Evolutionary conservation across 2,888 invertebrate genomes (phyloP), one percentile per base, ranked within the genome.

Genomic region (Pinctada fucata): DNA sequence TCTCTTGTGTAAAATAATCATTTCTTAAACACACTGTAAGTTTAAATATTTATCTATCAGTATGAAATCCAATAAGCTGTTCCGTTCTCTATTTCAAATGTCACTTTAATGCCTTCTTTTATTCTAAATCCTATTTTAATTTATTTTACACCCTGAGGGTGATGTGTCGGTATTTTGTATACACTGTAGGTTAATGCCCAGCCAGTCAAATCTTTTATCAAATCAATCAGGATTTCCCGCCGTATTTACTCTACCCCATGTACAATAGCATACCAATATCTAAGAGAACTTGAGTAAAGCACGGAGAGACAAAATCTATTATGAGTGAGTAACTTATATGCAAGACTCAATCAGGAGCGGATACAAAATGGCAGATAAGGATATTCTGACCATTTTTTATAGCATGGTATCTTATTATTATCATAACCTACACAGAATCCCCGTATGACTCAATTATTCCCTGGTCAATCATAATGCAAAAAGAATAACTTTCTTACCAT

Each of bases 301-400:
- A 64, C n/a, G 64, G 16, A 8, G 16, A 64, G n/a, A n/a, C 64
- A 64, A 64, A n/a, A 64, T 64, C n/a, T 16, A 64, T 64, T 64
- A 16, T 64, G 64, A 64, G 3, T 16, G 64, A 16, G 16, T 64
- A 16, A 64, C 31, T 31, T 31, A 31, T 31, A 31, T 31, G 31
- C 31, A 31, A 31, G 31, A 31, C 31, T 31, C 31, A 31, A 31
- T 31, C 31, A 31, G 31, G 31, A 31, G 31, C 31, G 31, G 31
- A 31, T 31, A 31, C 31, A 31, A 31, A 31, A 31, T 31, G 31
- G 31, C 31, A 31, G 31, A 31, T 31, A 31, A 31, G 31, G 31
- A 31, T 31, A 31, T 31, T 31, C 31, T 31, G 31, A 1, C 31
- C 31, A 31, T 31, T 31, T 31, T 31, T 31, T 31, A 31, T 31